Conservation (phyloP, 2,797 vertebrate genomes). For the Mareca strepera region DNA sequence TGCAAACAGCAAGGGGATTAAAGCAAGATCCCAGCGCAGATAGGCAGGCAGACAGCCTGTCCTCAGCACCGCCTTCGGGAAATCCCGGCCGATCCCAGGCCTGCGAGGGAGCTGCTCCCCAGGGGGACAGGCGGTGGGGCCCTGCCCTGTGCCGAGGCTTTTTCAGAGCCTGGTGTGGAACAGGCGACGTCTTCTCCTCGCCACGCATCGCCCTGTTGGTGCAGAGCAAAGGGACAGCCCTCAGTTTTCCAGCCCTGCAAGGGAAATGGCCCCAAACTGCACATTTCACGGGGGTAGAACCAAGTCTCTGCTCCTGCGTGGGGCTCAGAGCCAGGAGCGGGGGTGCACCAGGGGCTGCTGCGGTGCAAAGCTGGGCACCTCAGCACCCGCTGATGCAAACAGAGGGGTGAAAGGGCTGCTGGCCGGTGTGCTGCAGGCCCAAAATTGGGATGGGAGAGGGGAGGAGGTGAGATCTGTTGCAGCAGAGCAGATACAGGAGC, state of each 20-base stretch:
- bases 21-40: neutral
- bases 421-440: neutral
- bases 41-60: neutral
- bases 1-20: neutral
- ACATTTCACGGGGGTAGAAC: neutral
- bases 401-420: neutral
- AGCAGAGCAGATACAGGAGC: too few species aligned
- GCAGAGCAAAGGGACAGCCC: neutral
- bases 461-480: neutral
- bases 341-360: too few species aligned
- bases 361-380: neutral
- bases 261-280: neutral
- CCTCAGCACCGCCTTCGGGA: neutral
- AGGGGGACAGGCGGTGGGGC: neutral
- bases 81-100: neutral
- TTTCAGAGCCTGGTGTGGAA: neutral
- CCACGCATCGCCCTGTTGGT: neutral
- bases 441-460: neutral
- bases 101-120: neutral
- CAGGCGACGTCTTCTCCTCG: neutral
- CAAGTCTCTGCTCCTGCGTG: neutral
- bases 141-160: accelerated
- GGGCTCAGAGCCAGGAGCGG: neutral
- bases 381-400: neutral
- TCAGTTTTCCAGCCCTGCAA: neutral